phyloP scores from a whole-genome alignment of 2,113 vertebrate species.

The Nyctibius bracteatus region DNA sequence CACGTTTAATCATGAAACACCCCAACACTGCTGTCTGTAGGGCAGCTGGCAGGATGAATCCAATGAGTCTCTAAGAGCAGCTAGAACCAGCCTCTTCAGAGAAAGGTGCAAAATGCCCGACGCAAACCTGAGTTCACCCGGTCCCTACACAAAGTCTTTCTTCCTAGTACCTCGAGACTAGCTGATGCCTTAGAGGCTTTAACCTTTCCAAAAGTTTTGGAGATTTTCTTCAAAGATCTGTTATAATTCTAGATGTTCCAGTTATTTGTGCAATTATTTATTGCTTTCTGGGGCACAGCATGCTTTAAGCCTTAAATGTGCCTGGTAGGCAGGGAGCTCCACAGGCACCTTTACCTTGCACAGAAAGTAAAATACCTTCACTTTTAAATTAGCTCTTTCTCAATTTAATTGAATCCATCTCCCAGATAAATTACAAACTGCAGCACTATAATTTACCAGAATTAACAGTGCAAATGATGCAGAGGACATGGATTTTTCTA shows the following conservation, averaged over 20 bases:
- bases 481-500: not conserved
- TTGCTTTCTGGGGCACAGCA: conserved; percentile 3
- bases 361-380: not conserved
- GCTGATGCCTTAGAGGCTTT: not conserved
- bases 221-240: not conserved
- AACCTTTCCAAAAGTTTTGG: not conserved
- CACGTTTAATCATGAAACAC: not conserved
- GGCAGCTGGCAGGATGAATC: not conserved
- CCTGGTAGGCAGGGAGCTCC: not conserved
- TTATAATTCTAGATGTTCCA: not conserved
- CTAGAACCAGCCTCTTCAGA: not conserved
- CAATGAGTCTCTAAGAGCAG: accelerated
- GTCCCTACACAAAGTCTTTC: not conserved
- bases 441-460: not conserved
- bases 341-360: not conserved
- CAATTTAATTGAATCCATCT: conserved; percentile 31
- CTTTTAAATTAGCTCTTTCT: conserved; percentile 38
- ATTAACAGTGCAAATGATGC: not conserved
- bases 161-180: not conserved
- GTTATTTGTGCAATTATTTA: conserved; percentile 11
- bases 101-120: accelerated
- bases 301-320: conserved; percentile 26
- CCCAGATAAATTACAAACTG: conserved; percentile 13
- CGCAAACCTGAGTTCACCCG: not conserved
- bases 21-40: accelerated